Conservation (phyloP, 2,888 invertebrate genomes). For the Clitarchus hookeri region DNA sequence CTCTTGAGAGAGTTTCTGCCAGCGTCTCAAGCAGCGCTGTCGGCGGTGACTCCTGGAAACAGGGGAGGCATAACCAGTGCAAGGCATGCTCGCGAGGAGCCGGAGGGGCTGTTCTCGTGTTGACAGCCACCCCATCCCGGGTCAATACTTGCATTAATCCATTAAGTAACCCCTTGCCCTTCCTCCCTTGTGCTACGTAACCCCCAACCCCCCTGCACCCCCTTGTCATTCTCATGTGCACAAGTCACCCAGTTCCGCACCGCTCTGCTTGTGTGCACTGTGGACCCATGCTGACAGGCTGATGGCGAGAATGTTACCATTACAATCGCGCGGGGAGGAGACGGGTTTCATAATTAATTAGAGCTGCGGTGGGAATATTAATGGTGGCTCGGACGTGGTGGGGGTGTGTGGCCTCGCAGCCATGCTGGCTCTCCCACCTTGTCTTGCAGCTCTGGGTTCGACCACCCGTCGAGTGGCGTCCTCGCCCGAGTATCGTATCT, state of each 20-base stretch:
- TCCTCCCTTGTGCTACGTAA: constrained; percentile 19
- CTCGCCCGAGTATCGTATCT: too few relatives aligned
- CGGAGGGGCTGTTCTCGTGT: constrained; percentile 29
- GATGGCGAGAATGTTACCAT: constrained; percentile 1
- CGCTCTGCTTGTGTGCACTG: background rate
- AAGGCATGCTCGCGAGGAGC: constrained; percentile 12
- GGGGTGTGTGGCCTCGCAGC: too few relatives aligned
- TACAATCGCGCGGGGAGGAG: background rate
- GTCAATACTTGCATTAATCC: constrained; percentile 43
- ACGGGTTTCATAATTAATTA: constrained; percentile 15
- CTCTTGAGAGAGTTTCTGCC: too few relatives aligned
- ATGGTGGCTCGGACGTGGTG: too few relatives aligned
- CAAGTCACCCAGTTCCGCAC: background rate
- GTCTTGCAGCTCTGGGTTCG: too few relatives aligned
- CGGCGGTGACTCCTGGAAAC: too few relatives aligned
- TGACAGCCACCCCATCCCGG: constrained; percentile 37
- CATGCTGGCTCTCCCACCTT: too few relatives aligned
- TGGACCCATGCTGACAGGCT: constrained; percentile 17
- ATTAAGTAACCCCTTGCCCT: constrained; percentile 36
- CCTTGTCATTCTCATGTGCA: background rate
- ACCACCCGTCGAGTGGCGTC: too few relatives aligned
- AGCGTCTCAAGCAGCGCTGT: too few relatives aligned
- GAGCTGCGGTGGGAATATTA: background rate
- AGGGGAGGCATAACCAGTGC: too few relatives aligned
- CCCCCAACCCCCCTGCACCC: constrained; percentile 27